Evolutionary conservation across 2,797 vertebrate species (phyloP), one percentile per base, ranked within the genome.

Genomic region (Protonibea diacanthus): DNA sequence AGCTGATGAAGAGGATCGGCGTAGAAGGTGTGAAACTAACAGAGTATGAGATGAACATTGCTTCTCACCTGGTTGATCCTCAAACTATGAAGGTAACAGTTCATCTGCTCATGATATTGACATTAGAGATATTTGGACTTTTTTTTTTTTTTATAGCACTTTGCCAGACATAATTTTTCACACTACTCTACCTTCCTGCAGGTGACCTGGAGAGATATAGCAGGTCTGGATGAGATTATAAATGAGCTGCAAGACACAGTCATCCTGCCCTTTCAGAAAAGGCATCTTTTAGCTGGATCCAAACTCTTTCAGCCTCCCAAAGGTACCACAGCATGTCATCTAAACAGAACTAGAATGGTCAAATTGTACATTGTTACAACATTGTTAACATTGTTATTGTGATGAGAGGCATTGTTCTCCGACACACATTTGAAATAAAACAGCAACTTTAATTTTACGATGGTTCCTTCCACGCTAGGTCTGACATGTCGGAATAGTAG

Each of bases 271-370:
- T 97, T 99, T 89, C 97, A 97, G 90, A 99, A 99, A 91, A 96
- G 97, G 75, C 97, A 99, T 21, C 94, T 99, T 51, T 96, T 99
- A 92, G 92, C 95, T 62, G 96, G 96, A 86, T 99, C 98, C 70
- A 97, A 96, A 87, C 97, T 99, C 58, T 94, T 99, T 47, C 98
- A 99, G 84, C 98, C 98, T 68, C 98, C 98, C n/a, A 98, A 97
- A 97, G 98, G 98, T 98, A 95, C 74, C 14, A 13, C 8, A 63
- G 12, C 11, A 47, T 29, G 7, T 45, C 10, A 53, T 61, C 3
- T 42, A 23, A 38, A 58, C 45, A 38, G 20, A 74, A 64, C n/a
- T 47, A 3, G 2, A 33, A 40, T 23, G 12, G 2, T 29, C 8
- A 47, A 6, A 14, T 45, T 55, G 20, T 6, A 33, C 51, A 9